These are phyloP conservation scores for Drosophila triauraria DNA, from an alignment of 1,140 invertebrate genomes.

Conservation along the genomic window DNA sequence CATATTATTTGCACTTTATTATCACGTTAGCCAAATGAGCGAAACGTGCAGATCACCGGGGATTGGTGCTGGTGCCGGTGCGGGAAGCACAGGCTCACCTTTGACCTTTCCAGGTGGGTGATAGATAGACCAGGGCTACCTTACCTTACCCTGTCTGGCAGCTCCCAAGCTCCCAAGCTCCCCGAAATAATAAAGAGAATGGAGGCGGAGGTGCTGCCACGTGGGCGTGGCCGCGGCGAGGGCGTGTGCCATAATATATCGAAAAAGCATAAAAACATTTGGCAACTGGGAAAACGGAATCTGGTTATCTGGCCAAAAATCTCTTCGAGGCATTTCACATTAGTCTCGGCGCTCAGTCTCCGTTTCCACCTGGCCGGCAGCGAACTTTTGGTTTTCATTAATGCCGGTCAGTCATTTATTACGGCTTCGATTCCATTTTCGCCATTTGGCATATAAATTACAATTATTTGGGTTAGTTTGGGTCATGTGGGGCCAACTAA, in stretches of 20 bases:
- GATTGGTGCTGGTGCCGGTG: slow-evolving; percentile 7
- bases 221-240: slow-evolving; percentile 40
- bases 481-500: slow-evolving; percentile 43
- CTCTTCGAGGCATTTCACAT: slow-evolving; percentile 56
- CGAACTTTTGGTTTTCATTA: slow-evolving; percentile 32
- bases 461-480: slow-evolving; percentile 45
- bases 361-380: slow-evolving; percentile 35
- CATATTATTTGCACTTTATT: slow-evolving; percentile 85
- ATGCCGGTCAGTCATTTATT: slow-evolving; percentile 32
- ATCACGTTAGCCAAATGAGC: slow-evolving; percentile 84
- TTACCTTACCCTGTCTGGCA: slow-evolving; percentile 12
- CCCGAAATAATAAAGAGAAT: slow-evolving; percentile 40
- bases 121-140: slow-evolving; percentile 48
- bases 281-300: slow-evolving; percentile 51
- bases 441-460: slow-evolving; percentile 47
- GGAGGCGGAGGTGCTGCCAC: slow-evolving; percentile 35
- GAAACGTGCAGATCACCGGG: slow-evolving; percentile 73
- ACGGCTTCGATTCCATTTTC: slow-evolving; percentile 35
- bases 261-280: slow-evolving; percentile 38
- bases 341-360: slow-evolving; percentile 25
- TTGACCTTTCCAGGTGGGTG: slow-evolving; percentile 72
- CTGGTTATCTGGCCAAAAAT: slow-evolving; percentile 53
- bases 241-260: slow-evolving; percentile 47
- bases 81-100: slow-evolving; percentile 47
- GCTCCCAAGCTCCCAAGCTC: slow-evolving; percentile 21